Percentiles rank a stretch among this genome's conserved stretches.
Evolutionary conservation across 2,797 vertebrate genomes (phyloP).

Genomic region (Tapirus indicus): DNA sequence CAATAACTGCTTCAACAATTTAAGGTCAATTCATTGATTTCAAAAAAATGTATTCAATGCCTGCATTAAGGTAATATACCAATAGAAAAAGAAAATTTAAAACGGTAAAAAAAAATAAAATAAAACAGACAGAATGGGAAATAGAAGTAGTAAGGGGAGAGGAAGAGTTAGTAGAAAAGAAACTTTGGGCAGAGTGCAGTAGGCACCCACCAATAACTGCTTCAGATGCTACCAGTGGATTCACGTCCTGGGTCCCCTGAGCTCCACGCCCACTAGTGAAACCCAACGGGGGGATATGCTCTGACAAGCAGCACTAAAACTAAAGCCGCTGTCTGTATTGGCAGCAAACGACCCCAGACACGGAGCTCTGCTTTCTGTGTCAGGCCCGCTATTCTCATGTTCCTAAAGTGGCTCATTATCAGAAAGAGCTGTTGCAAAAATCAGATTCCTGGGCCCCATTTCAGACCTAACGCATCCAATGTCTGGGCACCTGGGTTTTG

Average conservation of each 20-base stretch:
- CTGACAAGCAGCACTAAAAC: conserved; percentile 43
- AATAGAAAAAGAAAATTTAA: not conserved
- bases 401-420: not conserved
- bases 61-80: not conserved
- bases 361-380: not conserved
- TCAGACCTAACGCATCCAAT: not conserved
- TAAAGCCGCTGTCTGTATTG: conserved; percentile 38
- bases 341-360: not conserved
- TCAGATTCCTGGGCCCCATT: not conserved
- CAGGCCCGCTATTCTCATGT: not conserved
- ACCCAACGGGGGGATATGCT: conserved; percentile 8
- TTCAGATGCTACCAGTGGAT: not conserved
- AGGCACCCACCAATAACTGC: not conserved
- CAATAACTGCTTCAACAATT: not conserved
- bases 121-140: not conserved
- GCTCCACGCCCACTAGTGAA: not conserved
- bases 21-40: not conserved
- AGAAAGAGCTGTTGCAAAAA: conserved; percentile 46
- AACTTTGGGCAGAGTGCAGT: not conserved
- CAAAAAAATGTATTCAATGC: not conserved
- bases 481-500: not conserved
- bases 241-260: not conserved
- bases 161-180: not conserved
- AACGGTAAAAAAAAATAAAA: not conserved
- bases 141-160: not conserved